Percentiles rank a stretch among this genome's conserved stretches.
These are phyloP conservation scores for Marcusenius ussheri DNA, from an alignment of 2,113 vertebrate species.

Conservation along the genomic window DNA sequence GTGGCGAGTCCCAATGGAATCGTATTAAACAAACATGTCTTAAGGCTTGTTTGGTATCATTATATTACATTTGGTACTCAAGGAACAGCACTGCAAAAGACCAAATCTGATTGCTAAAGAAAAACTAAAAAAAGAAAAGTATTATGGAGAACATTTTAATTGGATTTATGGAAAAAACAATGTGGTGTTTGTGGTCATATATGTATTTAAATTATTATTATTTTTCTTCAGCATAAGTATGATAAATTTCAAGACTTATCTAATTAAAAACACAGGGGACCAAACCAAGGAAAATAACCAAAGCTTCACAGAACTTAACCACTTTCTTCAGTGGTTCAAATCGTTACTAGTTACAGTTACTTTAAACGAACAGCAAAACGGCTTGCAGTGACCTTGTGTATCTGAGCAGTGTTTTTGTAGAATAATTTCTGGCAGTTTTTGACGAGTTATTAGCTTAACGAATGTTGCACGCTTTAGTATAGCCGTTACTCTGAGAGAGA, in stretches of 20 bases:
- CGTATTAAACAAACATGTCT: background rate
- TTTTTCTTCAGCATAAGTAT: background rate
- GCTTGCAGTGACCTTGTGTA: background rate
- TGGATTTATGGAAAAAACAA: background rate
- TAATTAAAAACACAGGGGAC: background rate
- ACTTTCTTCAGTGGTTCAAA: constrained; percentile 14
- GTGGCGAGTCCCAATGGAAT: background rate
- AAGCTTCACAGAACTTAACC: constrained; percentile 18
- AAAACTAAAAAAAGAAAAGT: background rate
- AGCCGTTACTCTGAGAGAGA: background rate
- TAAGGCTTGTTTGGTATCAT: background rate
- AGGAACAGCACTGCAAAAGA: background rate
- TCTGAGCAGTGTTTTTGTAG: background rate
- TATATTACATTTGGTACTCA: background rate
- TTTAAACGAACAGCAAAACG: background rate
- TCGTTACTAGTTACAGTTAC: background rate
- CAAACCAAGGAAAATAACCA: background rate
- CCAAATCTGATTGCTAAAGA: background rate
- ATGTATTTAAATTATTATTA: background rate
- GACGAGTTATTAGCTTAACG: background rate
- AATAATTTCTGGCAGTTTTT: background rate
- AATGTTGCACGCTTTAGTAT: background rate
- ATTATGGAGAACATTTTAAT: background rate
- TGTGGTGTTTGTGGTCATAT: background rate
- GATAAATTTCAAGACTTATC: background rate